These are phyloP conservation scores for Galbula dea DNA, from an alignment of 2,113 vertebrate species.

Conservation along the genomic window DNA sequence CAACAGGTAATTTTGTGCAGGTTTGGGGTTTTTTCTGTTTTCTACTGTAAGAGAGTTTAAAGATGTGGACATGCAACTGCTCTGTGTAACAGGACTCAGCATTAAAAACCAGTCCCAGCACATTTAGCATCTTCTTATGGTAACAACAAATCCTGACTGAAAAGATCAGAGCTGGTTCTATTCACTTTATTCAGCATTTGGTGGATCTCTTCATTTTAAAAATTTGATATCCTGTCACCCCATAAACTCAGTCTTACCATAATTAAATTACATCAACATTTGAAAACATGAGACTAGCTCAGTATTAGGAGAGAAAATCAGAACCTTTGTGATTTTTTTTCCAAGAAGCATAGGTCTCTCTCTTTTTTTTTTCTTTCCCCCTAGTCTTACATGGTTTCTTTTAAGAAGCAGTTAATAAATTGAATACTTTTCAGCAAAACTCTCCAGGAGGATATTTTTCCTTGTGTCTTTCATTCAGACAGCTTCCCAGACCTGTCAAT, in stretches of 20 bases:
- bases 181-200: not conserved
- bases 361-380: not conserved
- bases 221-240: not conserved
- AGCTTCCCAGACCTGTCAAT: not conserved
- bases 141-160: not conserved
- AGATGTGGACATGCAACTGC: not conserved
- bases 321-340: not conserved
- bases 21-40: not conserved
- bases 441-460: not conserved
- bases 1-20: not conserved
- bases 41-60: not conserved
- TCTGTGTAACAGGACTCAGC: not conserved
- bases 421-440: not conserved
- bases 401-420: not conserved
- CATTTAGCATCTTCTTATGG: not conserved
- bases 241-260: not conserved
- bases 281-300: not conserved
- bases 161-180: not conserved
- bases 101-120: not conserved
- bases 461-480: not conserved
- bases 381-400: not conserved
- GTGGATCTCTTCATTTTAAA: not conserved
- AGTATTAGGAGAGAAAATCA: not conserved
- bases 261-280: not conserved
- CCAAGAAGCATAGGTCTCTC: not conserved